Evolutionary conservation across 2,888 invertebrate genomes (phyloP).

Genomic region (Lepidocyrtinus sp.): DNA sequence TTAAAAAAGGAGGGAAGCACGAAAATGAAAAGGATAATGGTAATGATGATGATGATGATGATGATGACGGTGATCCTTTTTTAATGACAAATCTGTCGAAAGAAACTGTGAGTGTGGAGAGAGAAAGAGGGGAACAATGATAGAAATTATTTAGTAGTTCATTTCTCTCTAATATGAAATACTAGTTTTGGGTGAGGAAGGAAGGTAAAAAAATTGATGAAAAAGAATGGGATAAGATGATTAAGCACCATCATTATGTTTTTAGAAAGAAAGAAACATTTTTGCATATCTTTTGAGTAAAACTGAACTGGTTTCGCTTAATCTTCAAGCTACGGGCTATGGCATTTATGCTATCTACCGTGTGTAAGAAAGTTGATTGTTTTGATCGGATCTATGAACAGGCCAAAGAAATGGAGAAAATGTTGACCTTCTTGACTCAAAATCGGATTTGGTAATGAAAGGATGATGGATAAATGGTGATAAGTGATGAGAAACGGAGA

Average conservation of each 20-base stretch:
- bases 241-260: constrained; percentile 23
- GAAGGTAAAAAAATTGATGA: constrained; percentile 7
- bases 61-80: constrained; percentile 8
- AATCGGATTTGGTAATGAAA: background rate
- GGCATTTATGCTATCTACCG: constrained; percentile 23
- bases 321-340: no score
- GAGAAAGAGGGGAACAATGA: constrained; percentile 3
- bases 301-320: constrained; percentile 39
- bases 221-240: constrained; percentile 1
- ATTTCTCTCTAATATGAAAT: background rate
- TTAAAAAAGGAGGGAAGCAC: background rate
- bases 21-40: background rate
- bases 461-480: background rate
- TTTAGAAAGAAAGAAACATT: background rate
- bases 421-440: no score
- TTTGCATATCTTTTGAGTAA: background rate
- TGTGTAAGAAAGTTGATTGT: background rate
- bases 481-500: background rate
- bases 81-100: constrained; percentile 52
- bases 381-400: no score
- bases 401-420: no score
- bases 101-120: constrained; percentile 18
- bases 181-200: background rate
- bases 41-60: no score
- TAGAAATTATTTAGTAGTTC: background rate